A percentile compares a stretch with the other conserved stretches of the same genome.
Conservation (phyloP, 2,113 vertebrate species). For the Psittacara wagleri region DNA sequence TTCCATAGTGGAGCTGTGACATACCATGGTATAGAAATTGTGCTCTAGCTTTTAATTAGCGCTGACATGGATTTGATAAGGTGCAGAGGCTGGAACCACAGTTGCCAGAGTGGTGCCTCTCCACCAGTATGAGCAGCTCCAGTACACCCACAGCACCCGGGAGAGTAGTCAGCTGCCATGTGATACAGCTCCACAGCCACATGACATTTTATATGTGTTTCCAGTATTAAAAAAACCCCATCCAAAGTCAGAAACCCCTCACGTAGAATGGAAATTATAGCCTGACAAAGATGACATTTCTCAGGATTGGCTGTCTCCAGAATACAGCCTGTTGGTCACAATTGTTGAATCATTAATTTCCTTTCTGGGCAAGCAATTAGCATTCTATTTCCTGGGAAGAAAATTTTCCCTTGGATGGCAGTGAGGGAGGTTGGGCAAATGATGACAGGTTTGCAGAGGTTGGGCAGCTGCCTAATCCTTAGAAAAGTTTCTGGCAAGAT, state of each 20-base stretch:
- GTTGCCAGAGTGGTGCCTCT: neutral
- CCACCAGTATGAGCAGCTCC: neutral
- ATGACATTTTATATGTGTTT: neutral
- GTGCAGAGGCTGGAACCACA: neutral
- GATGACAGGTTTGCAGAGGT: neutral
- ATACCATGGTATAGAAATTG: neutral
- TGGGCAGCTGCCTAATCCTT: neutral
- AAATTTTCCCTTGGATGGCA: conserved; percentile 8
- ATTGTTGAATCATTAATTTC: conserved; percentile 23
- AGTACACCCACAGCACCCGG: neutral
- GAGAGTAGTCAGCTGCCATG: neutral
- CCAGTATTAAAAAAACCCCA: neutral
- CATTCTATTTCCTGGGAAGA: neutral
- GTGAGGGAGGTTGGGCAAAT: neutral
- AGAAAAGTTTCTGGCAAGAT: neutral
- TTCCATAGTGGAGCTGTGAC: neutral
- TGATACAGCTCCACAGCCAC: neutral
- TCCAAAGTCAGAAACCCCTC: neutral
- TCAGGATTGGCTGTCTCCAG: neutral
- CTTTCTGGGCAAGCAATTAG: neutral
- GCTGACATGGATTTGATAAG: neutral
- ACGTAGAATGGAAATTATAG: neutral
- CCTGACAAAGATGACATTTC: neutral
- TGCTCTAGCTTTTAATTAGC: neutral
- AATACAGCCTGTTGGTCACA: neutral